phyloP scores from a whole-genome alignment of 2,113 vertebrate genomes.

The Amphilophus citrinellus region DNA sequence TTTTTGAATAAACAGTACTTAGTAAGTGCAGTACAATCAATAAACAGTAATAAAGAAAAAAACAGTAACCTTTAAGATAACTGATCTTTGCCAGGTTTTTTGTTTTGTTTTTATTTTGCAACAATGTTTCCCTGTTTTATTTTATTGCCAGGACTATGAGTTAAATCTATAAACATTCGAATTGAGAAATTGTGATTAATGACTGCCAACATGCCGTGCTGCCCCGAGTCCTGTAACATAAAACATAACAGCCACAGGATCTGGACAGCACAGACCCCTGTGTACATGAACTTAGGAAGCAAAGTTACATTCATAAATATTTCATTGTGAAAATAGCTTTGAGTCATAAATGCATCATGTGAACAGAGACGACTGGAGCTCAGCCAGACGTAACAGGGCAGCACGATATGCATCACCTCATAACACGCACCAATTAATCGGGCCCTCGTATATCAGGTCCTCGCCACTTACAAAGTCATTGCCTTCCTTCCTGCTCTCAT shows the following conservation, averaged over 20 bases:
- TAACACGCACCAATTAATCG: slow-evolving; percentile 71
- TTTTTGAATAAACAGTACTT: neutral
- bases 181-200: slow-evolving; percentile 18
- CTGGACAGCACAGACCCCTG: slow-evolving; percentile 13
- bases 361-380: slow-evolving; percentile 39
- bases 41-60: neutral
- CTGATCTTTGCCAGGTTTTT: neutral
- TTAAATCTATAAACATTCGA: neutral
- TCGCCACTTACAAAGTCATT: slow-evolving; percentile 70
- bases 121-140: neutral
- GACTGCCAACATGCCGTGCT: neutral
- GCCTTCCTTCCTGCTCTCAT: slow-evolving; percentile 69
- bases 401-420: slow-evolving; percentile 63
- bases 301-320: slow-evolving; percentile 74
- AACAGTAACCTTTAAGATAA: neutral
- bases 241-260: slow-evolving; percentile 6
- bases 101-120: neutral
- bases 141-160: neutral
- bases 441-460: slow-evolving; percentile 68
- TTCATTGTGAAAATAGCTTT: slow-evolving; percentile 72
- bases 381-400: slow-evolving; percentile 49
- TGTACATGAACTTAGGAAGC: slow-evolving; percentile 30
- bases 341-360: slow-evolving; percentile 71
- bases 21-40: neutral
- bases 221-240: neutral